Conservation (phyloP, 2,113 vertebrate genomes). For the Dermatemys mawii region DNA sequence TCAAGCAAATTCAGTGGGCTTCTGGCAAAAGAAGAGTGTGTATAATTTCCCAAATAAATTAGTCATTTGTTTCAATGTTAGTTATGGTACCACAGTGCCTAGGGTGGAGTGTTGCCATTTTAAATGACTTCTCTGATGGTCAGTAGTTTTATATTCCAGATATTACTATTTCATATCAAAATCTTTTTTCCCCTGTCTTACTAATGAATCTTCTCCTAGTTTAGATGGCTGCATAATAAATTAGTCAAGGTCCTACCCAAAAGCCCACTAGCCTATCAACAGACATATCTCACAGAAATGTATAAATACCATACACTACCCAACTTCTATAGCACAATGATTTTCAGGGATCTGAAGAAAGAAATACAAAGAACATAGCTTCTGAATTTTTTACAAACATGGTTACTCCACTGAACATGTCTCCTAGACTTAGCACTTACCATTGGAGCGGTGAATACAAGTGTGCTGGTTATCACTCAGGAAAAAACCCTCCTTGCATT, state of each 20-base stretch:
- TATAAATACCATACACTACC: background rate
- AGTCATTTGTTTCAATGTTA: background rate
- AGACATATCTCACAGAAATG: background rate
- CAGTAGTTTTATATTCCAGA: background rate
- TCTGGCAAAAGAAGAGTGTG: accelerated
- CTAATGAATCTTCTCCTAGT: conserved; percentile 4
- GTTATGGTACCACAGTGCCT: background rate
- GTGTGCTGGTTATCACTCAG: conserved; percentile 99
- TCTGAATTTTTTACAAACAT: background rate
- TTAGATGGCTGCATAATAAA: background rate
- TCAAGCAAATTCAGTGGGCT: background rate
- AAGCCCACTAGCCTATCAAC: background rate
- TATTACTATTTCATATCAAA: background rate
- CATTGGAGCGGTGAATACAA: conserved; percentile 96
- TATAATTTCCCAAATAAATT: background rate
- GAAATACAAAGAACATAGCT: background rate
- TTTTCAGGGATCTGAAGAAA: background rate
- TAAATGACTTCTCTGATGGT: background rate
- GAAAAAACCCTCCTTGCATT: conserved; percentile 93
- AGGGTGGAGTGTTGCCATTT: background rate
- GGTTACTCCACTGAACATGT: background rate
- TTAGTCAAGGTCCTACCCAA: background rate
- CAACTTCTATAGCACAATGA: background rate
- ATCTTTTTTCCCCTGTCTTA: background rate
- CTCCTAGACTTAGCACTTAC: conserved; percentile 76